Percentiles rank a stretch among this genome's conserved stretches.
Evolutionary conservation across 35 echinoderm and acorn worm species (phyloP).

Genomic region (Acanthaster planci): DNA sequence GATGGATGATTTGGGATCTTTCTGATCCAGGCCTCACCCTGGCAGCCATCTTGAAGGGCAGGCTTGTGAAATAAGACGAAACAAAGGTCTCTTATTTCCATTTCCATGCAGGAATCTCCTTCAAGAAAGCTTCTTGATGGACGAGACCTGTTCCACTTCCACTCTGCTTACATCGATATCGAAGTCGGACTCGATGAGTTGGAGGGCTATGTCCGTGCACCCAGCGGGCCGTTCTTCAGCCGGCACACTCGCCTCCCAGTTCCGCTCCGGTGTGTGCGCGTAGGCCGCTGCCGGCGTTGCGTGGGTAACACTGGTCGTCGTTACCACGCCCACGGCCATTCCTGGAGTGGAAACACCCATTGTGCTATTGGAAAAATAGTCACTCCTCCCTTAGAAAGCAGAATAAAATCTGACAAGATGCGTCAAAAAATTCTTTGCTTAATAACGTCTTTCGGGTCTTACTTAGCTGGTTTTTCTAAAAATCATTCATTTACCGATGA

Average conservation of each 20-base stretch:
- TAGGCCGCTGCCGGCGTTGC: constrained; percentile 40
- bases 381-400: too few relatives aligned
- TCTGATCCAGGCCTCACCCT: too few relatives aligned
- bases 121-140: too few relatives aligned
- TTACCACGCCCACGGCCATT: constrained; percentile 46
- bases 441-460: too few relatives aligned
- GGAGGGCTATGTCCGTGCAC: constrained; percentile 50
- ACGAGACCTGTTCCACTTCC: too few relatives aligned
- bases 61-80: too few relatives aligned
- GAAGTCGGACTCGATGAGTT: constrained; percentile 21
- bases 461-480: neutral
- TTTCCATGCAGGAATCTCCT: too few relatives aligned
- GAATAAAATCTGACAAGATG: neutral
- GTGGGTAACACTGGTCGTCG: constrained; percentile 41
- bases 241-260: constrained; percentile 33
- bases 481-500: neutral
- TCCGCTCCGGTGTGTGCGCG: constrained; percentile 34
- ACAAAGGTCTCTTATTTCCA: too few relatives aligned
- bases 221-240: neutral
- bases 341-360: neutral
- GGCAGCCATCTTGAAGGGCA: too few relatives aligned
- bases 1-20: too few relatives aligned
- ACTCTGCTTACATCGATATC: constrained; percentile 32
- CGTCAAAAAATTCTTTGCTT: neutral
- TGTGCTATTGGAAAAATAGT: neutral